These are phyloP conservation scores for Rhabdophis nuchalis DNA, from an alignment of 2,797 vertebrate genomes.

Conservation along the genomic window DNA sequence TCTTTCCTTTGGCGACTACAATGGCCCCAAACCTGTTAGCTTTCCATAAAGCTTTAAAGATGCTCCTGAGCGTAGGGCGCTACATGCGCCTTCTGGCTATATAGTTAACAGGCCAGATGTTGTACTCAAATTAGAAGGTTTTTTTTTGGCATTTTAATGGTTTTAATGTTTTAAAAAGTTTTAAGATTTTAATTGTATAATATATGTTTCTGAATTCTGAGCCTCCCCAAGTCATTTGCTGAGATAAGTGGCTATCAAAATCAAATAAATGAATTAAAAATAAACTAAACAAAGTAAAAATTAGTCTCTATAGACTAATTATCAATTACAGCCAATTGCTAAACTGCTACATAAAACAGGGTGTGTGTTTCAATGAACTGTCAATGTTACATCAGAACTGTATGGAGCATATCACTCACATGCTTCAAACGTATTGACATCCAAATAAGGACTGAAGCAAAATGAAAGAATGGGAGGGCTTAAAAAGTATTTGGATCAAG, in stretches of 20 bases:
- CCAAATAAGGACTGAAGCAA: not conserved
- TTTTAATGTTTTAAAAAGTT: too few relatives aligned
- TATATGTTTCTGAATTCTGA: not conserved
- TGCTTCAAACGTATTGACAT: not conserved
- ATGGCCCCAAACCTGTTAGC: not conserved
- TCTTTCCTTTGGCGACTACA: not conserved
- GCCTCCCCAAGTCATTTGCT: not conserved
- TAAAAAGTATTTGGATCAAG: not conserved
- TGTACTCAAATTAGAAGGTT: not conserved
- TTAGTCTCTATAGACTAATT: not conserved
- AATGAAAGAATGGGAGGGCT: not conserved
- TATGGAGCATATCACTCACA: not conserved
- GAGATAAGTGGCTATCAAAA: not conserved
- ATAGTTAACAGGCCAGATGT: not conserved
- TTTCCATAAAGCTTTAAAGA: not conserved
- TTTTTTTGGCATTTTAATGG: not conserved
- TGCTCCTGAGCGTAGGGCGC: not conserved
- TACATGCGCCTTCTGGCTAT: not conserved
- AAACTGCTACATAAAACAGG: not conserved
- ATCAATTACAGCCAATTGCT: not conserved
- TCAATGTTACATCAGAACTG: too few relatives aligned
- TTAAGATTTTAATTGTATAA: not conserved
- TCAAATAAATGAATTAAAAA: not conserved
- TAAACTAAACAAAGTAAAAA: too few relatives aligned
- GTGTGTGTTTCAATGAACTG: too few relatives aligned